These are phyloP conservation scores for Anticlea derivata DNA, from an alignment of 2,888 invertebrate genomes.

Conservation along the genomic window DNA sequence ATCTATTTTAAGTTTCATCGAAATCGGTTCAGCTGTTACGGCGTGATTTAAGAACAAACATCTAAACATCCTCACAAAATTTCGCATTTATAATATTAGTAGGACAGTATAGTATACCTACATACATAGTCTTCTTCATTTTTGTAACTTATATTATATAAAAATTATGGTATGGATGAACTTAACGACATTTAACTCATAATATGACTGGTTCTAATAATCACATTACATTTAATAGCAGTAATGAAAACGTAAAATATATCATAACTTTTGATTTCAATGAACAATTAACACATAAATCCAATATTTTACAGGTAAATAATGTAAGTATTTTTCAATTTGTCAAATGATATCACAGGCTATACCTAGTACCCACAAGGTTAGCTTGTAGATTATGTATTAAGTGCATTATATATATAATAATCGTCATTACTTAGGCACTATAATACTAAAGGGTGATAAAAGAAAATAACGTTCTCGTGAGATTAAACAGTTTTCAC, in stretches of 20 bases:
- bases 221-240: neutral
- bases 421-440: conserved; percentile 4
- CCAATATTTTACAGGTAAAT: neutral
- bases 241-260: conserved; percentile 1
- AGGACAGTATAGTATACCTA: too few species aligned
- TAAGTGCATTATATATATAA: conserved; percentile 11
- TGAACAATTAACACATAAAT: neutral
- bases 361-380: conserved; percentile 58
- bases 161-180: too few species aligned
- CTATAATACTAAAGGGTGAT: neutral
- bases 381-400: conserved; percentile 37
- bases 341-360: conserved; percentile 56
- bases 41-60: too few species aligned
- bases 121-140: too few species aligned
- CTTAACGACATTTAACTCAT: neutral
- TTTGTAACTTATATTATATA: too few species aligned
- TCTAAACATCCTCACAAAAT: too few species aligned
- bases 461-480: neutral
- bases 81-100: too few species aligned
- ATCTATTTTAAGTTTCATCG: too few species aligned
- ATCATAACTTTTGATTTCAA: neutral
- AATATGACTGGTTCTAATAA: neutral
- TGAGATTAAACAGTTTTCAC: too few species aligned
- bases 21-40: too few species aligned
- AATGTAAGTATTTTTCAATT: conserved; percentile 46